These are phyloP conservation scores for Tryphoninae sp. DNA, from an alignment of 2,888 invertebrate species.

Conservation along the genomic window DNA sequence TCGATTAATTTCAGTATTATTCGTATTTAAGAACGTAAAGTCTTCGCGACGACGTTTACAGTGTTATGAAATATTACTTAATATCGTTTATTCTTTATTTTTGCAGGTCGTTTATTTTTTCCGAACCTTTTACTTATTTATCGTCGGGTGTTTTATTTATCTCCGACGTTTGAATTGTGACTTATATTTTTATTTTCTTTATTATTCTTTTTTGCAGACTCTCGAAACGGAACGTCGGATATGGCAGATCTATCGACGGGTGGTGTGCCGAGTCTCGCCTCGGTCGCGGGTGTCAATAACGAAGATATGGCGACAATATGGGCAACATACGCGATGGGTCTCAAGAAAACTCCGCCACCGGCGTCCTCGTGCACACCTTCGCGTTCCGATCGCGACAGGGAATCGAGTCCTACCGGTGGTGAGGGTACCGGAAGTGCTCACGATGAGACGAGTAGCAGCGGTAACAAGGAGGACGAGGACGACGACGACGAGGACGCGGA, in stretches of 20 bases:
- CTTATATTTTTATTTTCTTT: slow-evolving; percentile 28
- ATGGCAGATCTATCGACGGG: slow-evolving; percentile 76
- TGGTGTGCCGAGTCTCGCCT: slow-evolving; percentile 82
- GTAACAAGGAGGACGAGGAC: slow-evolving; percentile 92
- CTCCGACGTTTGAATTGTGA: background rate
- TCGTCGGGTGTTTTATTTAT: background rate
- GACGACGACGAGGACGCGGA: slow-evolving; percentile 96
- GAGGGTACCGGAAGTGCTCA: slow-evolving; percentile 87
- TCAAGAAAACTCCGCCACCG: slow-evolving; percentile 83
- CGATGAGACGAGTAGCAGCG: slow-evolving; percentile 94
- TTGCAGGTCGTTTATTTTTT: background rate
- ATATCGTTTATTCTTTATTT: background rate
- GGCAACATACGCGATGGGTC: slow-evolving; percentile 91
- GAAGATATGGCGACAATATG: slow-evolving; percentile 92
- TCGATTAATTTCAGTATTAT: background rate
- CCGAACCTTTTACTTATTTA: background rate
- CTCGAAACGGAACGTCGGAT: slow-evolving; percentile 79
- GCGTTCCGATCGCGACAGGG: slow-evolving; percentile 82
- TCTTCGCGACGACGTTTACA: background rate
- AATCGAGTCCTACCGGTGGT: slow-evolving; percentile 86
- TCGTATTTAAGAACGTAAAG: background rate
- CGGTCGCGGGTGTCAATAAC: slow-evolving; percentile 82
- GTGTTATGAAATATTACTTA: background rate
- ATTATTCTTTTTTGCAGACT: slow-evolving; percentile 70
- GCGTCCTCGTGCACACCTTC: slow-evolving; percentile 78